Evolutionary conservation across 2,113 vertebrate genomes (phyloP), one percentile per base, ranked within the genome.

Genomic region (Clinocottus analis): DNA sequence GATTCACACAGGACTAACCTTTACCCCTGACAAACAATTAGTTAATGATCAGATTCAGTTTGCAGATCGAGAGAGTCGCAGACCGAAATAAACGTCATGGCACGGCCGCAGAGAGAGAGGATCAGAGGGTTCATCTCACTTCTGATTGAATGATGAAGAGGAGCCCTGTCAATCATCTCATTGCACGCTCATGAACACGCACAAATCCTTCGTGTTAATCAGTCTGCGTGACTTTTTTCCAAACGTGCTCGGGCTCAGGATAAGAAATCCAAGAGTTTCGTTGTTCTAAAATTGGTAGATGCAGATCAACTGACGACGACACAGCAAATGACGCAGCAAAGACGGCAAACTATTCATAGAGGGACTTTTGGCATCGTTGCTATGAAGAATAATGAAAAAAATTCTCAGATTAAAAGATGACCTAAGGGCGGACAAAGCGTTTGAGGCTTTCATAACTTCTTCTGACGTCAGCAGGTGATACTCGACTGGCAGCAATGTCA

Each of bases 41-140:
- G 84, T 83, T 76, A 80, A 80, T 58, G 53, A 72, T 56, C 76
- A 83, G 79, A 74, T 82, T 77, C 80, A 59, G 79, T 31, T 31
- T 65, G 11, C 33, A 21, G 75, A 86, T 77, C 21, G 7, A 71
- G 79, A 84, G 66, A 87, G 31, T 49, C 11, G 11, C 27, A 61
- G 74, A 23, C 69, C 2, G 9, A 75, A 78, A 85, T 77, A 77
- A 75, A 75, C 56, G 56, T 43, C 35, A 76, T 65, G 76, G 76
- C 2, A 1, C 60, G 31, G 66, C n/a, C 8, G 51, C n/a, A n/a
- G 35, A 45, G 39, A 41, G 27, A 60, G 61, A 67, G 23, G 69
- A 58, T 78, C 51, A 80, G 33, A 60, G 3, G 4, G 67, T 70
- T 74, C 8, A 5, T 47, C 23, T 14, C 17, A 31, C 43, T 73